Conservation (phyloP, 2,113 vertebrate species). For the Hyperoodon ampullatus region DNA sequence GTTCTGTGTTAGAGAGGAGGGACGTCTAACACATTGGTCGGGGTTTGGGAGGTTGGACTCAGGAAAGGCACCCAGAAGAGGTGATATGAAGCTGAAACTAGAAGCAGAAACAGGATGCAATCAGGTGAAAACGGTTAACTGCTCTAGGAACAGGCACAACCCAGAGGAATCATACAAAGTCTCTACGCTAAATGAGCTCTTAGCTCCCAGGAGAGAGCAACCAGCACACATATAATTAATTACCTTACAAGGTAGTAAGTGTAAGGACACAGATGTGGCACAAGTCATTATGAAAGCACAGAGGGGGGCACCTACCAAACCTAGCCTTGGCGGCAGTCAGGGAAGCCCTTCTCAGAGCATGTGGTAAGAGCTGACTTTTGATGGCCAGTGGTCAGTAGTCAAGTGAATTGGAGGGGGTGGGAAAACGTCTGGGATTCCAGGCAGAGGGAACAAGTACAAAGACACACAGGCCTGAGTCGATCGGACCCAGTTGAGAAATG, state of each 20-base stretch:
- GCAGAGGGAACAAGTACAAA: not conserved
- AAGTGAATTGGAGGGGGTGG: not conserved
- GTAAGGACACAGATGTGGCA: not conserved
- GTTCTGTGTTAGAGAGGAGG: not conserved
- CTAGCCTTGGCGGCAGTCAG: not conserved
- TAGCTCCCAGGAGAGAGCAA: not conserved
- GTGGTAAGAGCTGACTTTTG: not conserved
- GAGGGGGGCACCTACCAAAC: not conserved
- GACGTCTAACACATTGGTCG: not conserved
- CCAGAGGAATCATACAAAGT: not conserved
- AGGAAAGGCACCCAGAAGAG: not conserved
- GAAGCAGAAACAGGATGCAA: not conserved
- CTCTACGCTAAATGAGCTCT: not conserved
- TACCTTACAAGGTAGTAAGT: not conserved
- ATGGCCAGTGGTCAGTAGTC: not conserved
- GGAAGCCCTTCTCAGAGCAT: not conserved
- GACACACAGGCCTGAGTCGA: not conserved
- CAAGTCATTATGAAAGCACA: not conserved
- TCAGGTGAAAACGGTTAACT: not conserved
- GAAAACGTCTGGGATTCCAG: not conserved
- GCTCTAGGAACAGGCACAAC: not conserved
- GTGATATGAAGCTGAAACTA: not conserved
- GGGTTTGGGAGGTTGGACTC: not conserved
- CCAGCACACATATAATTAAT: not conserved
- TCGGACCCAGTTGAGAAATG: not conserved